Evolutionary conservation across 2,113 vertebrate genomes (phyloP).

Genomic region (Nansenia antarctica): DNA sequence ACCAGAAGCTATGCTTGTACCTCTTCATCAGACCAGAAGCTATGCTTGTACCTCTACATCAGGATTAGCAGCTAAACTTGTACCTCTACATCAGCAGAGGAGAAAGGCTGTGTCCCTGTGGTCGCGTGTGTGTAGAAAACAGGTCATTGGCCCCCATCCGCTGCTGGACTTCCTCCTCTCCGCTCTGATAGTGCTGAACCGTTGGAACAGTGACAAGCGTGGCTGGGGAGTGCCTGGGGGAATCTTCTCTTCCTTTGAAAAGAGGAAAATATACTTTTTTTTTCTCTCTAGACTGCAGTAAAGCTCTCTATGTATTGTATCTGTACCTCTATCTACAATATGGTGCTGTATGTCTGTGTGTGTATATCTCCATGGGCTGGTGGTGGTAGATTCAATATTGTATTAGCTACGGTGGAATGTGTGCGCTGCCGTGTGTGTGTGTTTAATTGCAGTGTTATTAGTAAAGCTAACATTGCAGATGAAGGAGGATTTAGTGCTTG

Average conservation of each 20-base stretch:
- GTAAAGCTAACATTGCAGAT: background rate
- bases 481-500: background rate
- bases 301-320: background rate
- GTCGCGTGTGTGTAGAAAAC: background rate
- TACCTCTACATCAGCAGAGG: background rate
- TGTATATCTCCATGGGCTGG: too few relatives aligned
- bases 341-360: too few relatives aligned
- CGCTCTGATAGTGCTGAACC: constrained; percentile 31
- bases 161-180: constrained; percentile 37
- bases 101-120: background rate
- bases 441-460: background rate
- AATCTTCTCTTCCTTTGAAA: constrained; percentile 11
- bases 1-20: too few relatives aligned
- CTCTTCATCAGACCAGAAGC: too few relatives aligned
- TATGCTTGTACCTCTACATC: too few relatives aligned
- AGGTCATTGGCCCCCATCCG: constrained; percentile 1
- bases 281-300: background rate
- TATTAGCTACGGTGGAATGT: background rate
- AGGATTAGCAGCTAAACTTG: too few relatives aligned
- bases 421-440: too few relatives aligned
- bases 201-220: constrained; percentile 32
- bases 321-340: background rate
- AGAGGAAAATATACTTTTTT: too few relatives aligned
- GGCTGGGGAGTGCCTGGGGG: constrained; percentile 33
- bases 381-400: background rate